These are phyloP conservation scores for Sinocyclocheilus maitianheensis DNA, from an alignment of 2,113 vertebrate species.

Conservation along the genomic window DNA sequence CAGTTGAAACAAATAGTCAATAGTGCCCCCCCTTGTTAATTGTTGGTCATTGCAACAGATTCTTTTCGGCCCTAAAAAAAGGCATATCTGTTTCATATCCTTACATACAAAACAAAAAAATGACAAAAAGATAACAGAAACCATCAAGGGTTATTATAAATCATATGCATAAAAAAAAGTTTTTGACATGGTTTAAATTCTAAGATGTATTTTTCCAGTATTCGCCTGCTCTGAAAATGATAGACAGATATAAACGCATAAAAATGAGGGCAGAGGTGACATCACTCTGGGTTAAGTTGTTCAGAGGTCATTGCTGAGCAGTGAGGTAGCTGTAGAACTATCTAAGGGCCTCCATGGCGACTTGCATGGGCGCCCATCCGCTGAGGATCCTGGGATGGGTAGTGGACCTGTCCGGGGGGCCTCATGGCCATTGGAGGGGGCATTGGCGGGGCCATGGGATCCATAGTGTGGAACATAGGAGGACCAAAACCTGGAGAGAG, in stretches of 20 bases:
- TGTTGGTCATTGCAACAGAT: slow-evolving; percentile 52
- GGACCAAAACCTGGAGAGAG: slow-evolving; percentile 80
- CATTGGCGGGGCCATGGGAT: slow-evolving; percentile 79
- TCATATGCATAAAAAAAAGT: not conserved
- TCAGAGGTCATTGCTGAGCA: not conserved
- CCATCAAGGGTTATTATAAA: not conserved
- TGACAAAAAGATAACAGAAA: not conserved
- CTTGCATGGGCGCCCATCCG: slow-evolving; percentile 87
- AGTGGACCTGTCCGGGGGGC: slow-evolving; percentile 86
- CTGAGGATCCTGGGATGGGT: slow-evolving; percentile 88
- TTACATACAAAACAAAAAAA: not conserved
- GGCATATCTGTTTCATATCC: not conserved
- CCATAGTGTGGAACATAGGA: slow-evolving; percentile 75
- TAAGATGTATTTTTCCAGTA: not conserved
- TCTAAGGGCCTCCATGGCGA: slow-evolving; percentile 81
- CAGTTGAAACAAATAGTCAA: not conserved
- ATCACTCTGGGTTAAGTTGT: slow-evolving; percentile 19
- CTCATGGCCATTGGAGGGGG: slow-evolving; percentile 83
- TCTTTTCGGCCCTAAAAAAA: not conserved
- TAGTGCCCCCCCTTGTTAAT: slow-evolving; percentile 46
- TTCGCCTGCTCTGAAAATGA: slow-evolving; percentile 22
- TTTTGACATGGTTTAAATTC: not conserved
- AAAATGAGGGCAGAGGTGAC: slow-evolving; percentile 3
- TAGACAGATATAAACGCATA: slow-evolving; percentile 29
- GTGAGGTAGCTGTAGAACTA: slow-evolving; percentile 27